Conservation (phyloP, 1,140 invertebrate species). For the Zaprionus kolodkinae region DNA sequence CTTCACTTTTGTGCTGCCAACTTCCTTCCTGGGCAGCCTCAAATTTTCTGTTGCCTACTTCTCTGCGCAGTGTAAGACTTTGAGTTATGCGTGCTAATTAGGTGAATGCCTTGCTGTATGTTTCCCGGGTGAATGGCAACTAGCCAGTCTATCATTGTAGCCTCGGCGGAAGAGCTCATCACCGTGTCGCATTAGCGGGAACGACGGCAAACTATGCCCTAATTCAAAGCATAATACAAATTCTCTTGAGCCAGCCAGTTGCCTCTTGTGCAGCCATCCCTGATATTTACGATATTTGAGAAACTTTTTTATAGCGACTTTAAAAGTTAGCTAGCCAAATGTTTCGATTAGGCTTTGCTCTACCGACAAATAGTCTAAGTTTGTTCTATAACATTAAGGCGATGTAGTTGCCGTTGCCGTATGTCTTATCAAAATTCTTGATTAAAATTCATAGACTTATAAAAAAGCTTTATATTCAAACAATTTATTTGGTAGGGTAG, state of each 20-base stretch:
- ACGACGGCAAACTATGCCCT: neutral
- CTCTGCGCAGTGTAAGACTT: conserved; percentile 1
- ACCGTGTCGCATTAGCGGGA: neutral
- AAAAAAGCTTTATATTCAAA: no score
- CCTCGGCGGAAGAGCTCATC: neutral
- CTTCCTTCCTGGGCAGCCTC: conserved; percentile 48
- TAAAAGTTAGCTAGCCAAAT: neutral
- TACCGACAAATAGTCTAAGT: neutral
- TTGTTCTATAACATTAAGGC: neutral
- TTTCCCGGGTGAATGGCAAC: neutral
- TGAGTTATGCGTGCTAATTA: conserved; percentile 71
- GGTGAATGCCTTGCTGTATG: conserved; percentile 54
- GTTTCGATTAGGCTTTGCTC: neutral
- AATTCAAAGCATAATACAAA: neutral
- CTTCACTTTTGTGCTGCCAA: conserved; percentile 32
- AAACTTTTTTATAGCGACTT: conserved; percentile 2
- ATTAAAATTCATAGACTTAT: neutral
- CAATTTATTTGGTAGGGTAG: no score
- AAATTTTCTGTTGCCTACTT: neutral
- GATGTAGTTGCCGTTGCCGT: neutral
- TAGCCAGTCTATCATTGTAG: neutral
- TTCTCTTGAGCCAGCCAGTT: neutral
- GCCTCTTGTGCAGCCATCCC: neutral
- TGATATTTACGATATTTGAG: neutral
- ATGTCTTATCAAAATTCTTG: neutral